A percentile compares a stretch with the other conserved stretches of the same genome.
These are phyloP conservation scores for Nannospalax galili DNA, from an alignment of 2,113 vertebrate species.

Conservation along the genomic window DNA sequence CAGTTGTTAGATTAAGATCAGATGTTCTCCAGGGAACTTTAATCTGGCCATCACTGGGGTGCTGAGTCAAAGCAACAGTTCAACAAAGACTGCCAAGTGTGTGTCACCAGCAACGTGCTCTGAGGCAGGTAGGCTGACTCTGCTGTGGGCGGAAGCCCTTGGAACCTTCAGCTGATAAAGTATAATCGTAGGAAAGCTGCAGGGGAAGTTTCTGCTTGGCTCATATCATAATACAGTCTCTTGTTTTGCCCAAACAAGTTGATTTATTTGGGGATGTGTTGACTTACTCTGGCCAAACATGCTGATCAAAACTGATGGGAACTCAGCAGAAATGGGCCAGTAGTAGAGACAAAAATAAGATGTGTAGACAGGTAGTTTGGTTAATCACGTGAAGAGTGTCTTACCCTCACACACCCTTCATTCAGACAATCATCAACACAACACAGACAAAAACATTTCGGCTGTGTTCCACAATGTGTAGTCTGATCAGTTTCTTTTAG, in stretches of 20 bases:
- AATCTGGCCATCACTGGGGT: not conserved
- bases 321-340: constrained; percentile 34
- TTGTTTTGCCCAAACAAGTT: constrained; percentile 68
- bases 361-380: constrained; percentile 51
- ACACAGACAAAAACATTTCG: not conserved
- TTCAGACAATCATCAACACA: not conserved
- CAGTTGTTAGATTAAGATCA: constrained; percentile 9
- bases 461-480: not conserved
- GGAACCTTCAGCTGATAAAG: not conserved
- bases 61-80: not conserved
- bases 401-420: not conserved
- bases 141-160: not conserved
- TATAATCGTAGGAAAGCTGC: not conserved
- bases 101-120: constrained; percentile 11
- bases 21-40: not conserved
- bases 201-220: constrained; percentile 55
- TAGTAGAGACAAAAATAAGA: constrained; percentile 18
- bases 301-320: constrained; percentile 43
- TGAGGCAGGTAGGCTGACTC: not conserved
- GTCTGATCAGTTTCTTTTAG: not conserved
- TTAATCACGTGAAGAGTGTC: constrained; percentile 15
- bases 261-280: constrained; percentile 63
- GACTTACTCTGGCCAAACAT: constrained; percentile 40
- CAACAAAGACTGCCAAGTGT: not conserved
- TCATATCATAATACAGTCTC: constrained; percentile 3